Evolutionary conservation across 92 coral and sea anemone genomes (phyloP).

Genomic region (Phenganax marumi): DNA sequence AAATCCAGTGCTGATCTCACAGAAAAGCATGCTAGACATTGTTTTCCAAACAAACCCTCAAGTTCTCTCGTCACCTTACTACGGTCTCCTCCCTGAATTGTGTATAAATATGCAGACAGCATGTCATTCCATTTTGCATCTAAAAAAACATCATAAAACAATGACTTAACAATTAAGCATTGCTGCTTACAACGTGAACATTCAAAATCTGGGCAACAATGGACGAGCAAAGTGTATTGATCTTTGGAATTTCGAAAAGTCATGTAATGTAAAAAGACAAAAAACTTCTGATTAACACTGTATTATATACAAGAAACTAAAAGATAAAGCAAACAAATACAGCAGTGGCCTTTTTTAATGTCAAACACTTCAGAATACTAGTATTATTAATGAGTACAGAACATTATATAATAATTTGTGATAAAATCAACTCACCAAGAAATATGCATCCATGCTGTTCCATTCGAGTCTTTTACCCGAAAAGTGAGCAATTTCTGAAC

Average conservation of each 20-base stretch:
- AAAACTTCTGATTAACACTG: not conserved
- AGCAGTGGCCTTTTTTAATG: not conserved
- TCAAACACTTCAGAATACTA: not conserved
- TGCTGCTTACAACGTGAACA: too few species aligned
- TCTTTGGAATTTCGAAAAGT: too few species aligned
- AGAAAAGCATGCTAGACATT: constrained; percentile 73
- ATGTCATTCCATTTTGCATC: constrained; percentile 85
- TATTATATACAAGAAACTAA: not conserved
- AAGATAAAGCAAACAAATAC: not conserved
- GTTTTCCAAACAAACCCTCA: constrained; percentile 73
- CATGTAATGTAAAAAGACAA: not conserved
- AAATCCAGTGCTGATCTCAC: constrained; percentile 84
- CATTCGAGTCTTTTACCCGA: not conserved
- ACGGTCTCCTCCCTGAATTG: constrained; percentile 22
- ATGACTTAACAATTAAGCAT: not conserved
- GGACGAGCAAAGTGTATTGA: too few species aligned
- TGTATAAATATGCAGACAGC: constrained; percentile 64
- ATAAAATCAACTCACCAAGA: not conserved
- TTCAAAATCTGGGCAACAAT: too few species aligned
- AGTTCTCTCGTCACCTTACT: constrained; percentile 39
- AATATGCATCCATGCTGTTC: constrained; percentile 10
- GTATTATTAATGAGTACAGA: not conserved
- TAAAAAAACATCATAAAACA: constrained; percentile 11
- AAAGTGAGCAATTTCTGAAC: not conserved
- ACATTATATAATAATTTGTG: not conserved